Conservation (phyloP, 2,888 invertebrate species). For the Drepana falcataria region DNA sequence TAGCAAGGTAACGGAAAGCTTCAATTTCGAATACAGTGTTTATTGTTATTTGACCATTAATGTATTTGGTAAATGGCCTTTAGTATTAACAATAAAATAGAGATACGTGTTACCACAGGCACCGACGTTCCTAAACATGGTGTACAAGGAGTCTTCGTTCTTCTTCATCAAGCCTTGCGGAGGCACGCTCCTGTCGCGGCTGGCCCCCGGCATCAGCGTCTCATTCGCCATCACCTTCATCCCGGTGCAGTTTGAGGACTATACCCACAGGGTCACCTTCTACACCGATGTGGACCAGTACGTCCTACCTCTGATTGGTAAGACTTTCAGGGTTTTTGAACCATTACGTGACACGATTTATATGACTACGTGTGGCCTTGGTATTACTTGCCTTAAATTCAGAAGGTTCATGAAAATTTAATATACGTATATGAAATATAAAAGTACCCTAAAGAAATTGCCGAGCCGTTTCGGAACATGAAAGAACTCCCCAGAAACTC, state of each 20-base stretch:
- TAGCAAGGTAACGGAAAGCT: slow-evolving; percentile 62
- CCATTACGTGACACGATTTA: not conserved
- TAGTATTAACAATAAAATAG: too few relatives aligned
- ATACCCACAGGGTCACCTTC: slow-evolving; percentile 73
- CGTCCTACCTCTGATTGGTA: slow-evolving; percentile 80
- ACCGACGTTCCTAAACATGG: slow-evolving; percentile 70
- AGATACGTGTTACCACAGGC: slow-evolving; percentile 39
- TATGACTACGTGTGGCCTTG: not conserved
- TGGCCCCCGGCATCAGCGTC: slow-evolving; percentile 84
- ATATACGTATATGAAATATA: too few relatives aligned
- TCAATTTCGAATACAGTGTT: too few relatives aligned
- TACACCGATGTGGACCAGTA: slow-evolving; percentile 74
- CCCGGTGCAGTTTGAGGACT: slow-evolving; percentile 78
- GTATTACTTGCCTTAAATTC: too few relatives aligned
- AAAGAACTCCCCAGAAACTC: too few relatives aligned
- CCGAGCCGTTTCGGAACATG: too few relatives aligned
- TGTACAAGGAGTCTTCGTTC: slow-evolving; percentile 66
- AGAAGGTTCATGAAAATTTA: too few relatives aligned
- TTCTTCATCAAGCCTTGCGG: slow-evolving; percentile 70
- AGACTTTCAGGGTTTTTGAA: slow-evolving; percentile 10
- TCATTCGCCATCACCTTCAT: slow-evolving; percentile 80
- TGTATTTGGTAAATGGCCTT: too few relatives aligned
- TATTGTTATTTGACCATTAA: too few relatives aligned
- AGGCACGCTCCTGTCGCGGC: slow-evolving; percentile 65
- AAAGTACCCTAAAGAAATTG: too few relatives aligned